A percentile compares a stretch with the other conserved stretches of the same genome.
Evolutionary conservation across 53 echinoderm and acorn worm species (phyloP).

Genomic region (Antedon mediterranea): DNA sequence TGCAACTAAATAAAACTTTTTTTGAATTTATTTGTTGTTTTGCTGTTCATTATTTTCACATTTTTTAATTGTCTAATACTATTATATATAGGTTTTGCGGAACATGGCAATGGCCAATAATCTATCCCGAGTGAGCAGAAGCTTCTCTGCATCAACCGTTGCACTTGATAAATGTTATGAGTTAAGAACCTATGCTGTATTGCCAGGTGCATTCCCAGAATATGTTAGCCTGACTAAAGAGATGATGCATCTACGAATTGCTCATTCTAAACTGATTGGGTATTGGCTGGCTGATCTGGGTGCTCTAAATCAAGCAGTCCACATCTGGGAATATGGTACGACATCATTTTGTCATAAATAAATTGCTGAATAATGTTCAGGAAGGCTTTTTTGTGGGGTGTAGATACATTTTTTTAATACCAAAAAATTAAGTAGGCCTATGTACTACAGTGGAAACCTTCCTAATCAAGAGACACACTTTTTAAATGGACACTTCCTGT

Average conservation of each 20-base stretch:
- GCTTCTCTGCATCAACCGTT: background rate
- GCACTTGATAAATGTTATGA: conserved; percentile 44
- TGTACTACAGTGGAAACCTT: no score
- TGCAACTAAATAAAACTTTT: no score
- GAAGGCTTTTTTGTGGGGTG: no score
- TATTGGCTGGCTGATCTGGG: conserved; percentile 79
- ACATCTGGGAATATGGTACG: conserved; percentile 92
- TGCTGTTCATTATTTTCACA: no score
- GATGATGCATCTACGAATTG: conserved; percentile 32
- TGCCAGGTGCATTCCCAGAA: conserved; percentile 32
- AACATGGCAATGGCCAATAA: background rate
- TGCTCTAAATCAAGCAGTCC: conserved; percentile 56
- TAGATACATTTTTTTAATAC: no score
- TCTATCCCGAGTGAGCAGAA: background rate
- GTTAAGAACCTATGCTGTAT: conserved; percentile 62
- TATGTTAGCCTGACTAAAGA: conserved; percentile 51
- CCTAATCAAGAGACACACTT: no score
- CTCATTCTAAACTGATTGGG: conserved; percentile 63
- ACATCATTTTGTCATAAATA: background rate
- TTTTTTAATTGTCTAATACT: no score
- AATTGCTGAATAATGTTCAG: background rate
- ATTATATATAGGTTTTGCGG: background rate
- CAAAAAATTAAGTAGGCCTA: no score
- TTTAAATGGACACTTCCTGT: no score
- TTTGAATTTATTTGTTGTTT: no score